Evolutionary conservation across 2,888 invertebrate genomes (phyloP).

Genomic region (Sarcophaga variegata): DNA sequence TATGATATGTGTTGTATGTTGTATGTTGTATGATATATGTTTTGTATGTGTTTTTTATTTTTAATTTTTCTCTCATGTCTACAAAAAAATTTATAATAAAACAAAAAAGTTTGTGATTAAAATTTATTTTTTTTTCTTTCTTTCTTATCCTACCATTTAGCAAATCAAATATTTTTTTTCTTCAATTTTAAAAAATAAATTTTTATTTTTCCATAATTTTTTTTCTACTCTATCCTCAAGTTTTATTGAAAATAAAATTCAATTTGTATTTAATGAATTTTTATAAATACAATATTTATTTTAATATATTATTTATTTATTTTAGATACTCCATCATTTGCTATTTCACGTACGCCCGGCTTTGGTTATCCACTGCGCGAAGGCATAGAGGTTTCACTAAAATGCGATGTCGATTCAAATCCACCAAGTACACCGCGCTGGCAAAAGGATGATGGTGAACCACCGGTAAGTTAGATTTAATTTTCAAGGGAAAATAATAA

Average conservation of each 20-base stretch:
- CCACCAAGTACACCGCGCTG: constrained; percentile 93
- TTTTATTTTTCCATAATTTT: constrained; percentile 15
- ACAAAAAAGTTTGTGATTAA: constrained; percentile 34
- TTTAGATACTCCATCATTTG: constrained; percentile 95
- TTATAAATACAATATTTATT: not conserved
- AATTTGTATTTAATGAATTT: constrained; percentile 23
- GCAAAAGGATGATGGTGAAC: constrained; percentile 86
- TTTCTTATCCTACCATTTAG: constrained; percentile 10
- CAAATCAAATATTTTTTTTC: not conserved
- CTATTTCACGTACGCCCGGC: constrained; percentile 95
- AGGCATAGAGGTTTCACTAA: constrained; percentile 93
- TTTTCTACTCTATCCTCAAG: not conserved
- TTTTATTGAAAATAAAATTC: constrained; percentile 11
- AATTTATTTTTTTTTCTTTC: constrained; percentile 47
- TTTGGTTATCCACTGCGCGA: constrained; percentile 94
- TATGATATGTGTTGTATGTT: not conserved
- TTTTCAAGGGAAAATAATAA: not conserved
- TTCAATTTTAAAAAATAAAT: constrained; percentile 6
- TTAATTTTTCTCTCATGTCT: not conserved
- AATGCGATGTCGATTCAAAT: constrained; percentile 97
- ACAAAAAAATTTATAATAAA: not conserved
- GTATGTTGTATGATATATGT: not conserved
- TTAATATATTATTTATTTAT: constrained; percentile 71
- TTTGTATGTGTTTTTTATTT: not conserved
- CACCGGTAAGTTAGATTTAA: constrained; percentile 82